A percentile compares a stretch with the other conserved stretches of the same genome.
Evolutionary conservation across 2,113 vertebrate species (phyloP).

Genomic region (Neodon shergylaensis): DNA sequence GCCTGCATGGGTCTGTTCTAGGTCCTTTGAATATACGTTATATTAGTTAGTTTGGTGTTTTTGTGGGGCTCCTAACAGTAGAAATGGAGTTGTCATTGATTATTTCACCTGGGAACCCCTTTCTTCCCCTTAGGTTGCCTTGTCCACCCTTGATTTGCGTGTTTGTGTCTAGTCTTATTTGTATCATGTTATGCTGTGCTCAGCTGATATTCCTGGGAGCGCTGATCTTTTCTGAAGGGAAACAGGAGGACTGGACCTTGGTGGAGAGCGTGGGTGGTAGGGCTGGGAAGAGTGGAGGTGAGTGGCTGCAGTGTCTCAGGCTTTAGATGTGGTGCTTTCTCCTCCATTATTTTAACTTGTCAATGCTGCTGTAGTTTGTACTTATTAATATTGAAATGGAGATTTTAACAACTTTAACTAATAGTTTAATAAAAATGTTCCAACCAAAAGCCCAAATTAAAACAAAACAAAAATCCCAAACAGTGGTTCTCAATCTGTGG

Average conservation of each 20-base stretch:
- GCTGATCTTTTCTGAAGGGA: neutral
- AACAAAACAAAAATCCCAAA: neutral
- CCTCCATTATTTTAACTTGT: constrained; percentile 26
- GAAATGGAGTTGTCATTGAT: neutral
- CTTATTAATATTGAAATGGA: constrained; percentile 16
- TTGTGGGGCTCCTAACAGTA: neutral
- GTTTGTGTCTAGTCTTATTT: neutral
- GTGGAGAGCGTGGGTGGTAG: neutral
- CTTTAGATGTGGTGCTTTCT: neutral
- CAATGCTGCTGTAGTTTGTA: constrained; percentile 1
- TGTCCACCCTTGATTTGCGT: neutral
- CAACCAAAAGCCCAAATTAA: neutral
- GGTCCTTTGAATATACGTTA: neutral
- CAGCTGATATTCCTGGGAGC: neutral
- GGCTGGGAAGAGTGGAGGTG: neutral
- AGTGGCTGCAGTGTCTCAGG: neutral
- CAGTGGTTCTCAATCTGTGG: neutral
- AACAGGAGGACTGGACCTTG: neutral
- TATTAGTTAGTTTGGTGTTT: neutral
- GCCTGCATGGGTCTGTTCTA: neutral
- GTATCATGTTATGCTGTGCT: neutral
- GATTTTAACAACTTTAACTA: neutral
- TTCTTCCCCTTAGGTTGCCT: neutral
- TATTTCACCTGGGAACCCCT: neutral
- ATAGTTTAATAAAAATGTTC: constrained; percentile 5